Evolutionary conservation across 2,888 invertebrate species (phyloP), one percentile per base, ranked within the genome.

Genomic region (Dolichomitus sp.): DNA sequence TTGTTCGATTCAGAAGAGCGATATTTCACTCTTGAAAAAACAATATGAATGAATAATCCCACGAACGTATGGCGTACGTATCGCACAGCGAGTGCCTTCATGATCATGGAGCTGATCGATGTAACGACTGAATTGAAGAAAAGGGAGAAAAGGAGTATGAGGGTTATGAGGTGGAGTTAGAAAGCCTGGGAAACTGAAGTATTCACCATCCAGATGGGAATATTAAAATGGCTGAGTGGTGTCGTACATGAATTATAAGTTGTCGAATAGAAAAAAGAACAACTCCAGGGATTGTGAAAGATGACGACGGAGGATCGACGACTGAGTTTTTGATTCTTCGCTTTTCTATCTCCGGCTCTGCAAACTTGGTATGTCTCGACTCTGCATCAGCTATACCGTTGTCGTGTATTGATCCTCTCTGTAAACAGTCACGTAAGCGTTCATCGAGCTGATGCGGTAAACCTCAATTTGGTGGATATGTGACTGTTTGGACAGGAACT

Each of bases 11-110:
- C 77, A 59, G 23, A 68, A 50, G 45, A 68, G 30, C 17, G 65
- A 77, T 81, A 81, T 85, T 85, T 77, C 77, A 84, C 80, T 77
- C 54, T 84, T 66, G 74, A 77, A 80, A 80, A 85, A 82, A 75
- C 81, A 76, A 42, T 52, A 37, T 72, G 73, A 81, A 84, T 84
- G 33, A 23, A 61, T 61, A 40, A 50, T 33, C 30, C 57, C 57
- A n/a, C 14, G 19, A 45, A 11, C 27, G 17, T 17, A n/a, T 6
- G n/a, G 48, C n/a, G 17, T 48, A 48, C 48, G 48, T 6, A 48
- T 48, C 48, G 17, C n/a, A n/a, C 5, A n/a, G 17, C 14, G 17
- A 48, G 17, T 17, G n/a, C n/a, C n/a, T n/a, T 48, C 50, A 52
- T 19, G 52, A 52, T 37, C 52, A 12, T 7, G 68, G 19, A 37